Evolutionary conservation across 2,113 vertebrate species (phyloP).

Genomic region (Neodon shergylaensis): DNA sequence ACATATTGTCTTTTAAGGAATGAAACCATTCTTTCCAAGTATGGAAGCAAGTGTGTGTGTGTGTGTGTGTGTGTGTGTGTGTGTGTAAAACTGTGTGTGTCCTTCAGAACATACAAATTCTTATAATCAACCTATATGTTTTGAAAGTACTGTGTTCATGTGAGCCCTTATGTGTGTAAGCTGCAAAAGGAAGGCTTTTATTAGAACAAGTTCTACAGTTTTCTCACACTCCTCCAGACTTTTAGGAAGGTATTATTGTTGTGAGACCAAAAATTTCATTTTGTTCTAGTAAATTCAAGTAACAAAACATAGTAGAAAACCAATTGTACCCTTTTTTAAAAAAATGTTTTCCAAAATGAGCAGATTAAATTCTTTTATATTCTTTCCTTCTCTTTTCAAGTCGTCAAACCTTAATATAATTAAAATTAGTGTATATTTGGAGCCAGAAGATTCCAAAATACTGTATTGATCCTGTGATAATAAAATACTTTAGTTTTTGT

Average conservation of each 20-base stretch:
- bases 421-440: not conserved
- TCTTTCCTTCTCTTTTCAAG: not conserved
- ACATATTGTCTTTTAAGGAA: not conserved
- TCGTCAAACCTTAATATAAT: constrained; percentile 35
- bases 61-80: too few relatives aligned
- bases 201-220: not conserved
- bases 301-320: constrained; percentile 37
- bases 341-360: not conserved
- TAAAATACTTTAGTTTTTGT: not conserved
- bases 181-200: not conserved
- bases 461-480: not conserved
- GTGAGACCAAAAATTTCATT: constrained; percentile 38
- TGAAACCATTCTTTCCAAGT: not conserved
- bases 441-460: not conserved
- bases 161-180: not conserved
- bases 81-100: too few relatives aligned
- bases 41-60: too few relatives aligned
- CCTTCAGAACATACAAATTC: too few relatives aligned
- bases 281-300: constrained; percentile 26
- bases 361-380: constrained; percentile 12
- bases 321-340: not conserved
- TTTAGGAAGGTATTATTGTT: constrained; percentile 34
- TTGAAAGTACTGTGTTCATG: not conserved
- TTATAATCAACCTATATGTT: too few relatives aligned
- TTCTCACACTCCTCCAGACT: not conserved